Evolutionary conservation across 2,797 vertebrate species (phyloP).

Genomic region (Alcedo quadribrachys): DNA sequence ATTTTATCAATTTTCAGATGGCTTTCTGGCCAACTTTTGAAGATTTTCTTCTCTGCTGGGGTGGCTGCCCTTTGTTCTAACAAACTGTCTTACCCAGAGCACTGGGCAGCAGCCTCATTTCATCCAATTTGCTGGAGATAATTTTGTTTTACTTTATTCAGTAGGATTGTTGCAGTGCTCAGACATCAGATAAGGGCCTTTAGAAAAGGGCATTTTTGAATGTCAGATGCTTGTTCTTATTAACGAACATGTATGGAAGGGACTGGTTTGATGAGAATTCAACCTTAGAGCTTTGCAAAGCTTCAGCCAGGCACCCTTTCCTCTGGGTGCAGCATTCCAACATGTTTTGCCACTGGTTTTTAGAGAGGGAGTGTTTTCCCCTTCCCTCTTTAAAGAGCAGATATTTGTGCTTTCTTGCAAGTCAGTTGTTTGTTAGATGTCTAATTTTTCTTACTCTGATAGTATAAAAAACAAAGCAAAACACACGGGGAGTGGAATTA

Average conservation of each 20-base stretch:
- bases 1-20: background rate
- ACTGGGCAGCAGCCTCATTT: background rate
- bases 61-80: background rate
- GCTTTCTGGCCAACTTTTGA: background rate
- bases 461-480: background rate
- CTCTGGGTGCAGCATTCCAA: background rate
- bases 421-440: background rate
- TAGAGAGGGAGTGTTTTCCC: background rate
- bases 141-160: background rate
- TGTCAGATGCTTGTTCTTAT: background rate
- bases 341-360: background rate
- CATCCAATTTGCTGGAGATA: background rate
- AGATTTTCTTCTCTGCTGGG: background rate
- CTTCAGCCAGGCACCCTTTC: background rate
- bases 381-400: background rate
- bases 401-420: background rate
- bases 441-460: background rate
- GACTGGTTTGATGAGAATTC: background rate
- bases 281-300: background rate
- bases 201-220: background rate
- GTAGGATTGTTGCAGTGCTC: background rate
- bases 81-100: background rate
- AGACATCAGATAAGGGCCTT: background rate
- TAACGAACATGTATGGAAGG: background rate
- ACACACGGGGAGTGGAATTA: background rate